These are phyloP conservation scores for Ormyrus thymus DNA, from an alignment of 2,888 invertebrate genomes.

Conservation along the genomic window DNA sequence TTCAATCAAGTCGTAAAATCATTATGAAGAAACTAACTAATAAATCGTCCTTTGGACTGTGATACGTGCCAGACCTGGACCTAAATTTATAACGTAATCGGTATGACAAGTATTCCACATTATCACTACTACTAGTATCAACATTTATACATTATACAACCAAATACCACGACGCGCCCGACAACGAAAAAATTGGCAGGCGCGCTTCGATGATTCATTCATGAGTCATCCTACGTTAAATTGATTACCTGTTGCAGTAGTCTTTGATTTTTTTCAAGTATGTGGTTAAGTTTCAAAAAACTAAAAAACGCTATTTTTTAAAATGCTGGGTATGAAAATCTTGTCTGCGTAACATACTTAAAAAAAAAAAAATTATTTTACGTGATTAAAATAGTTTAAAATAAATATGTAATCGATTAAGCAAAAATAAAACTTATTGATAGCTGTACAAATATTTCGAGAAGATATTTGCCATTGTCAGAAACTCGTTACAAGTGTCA, in stretches of 20 bases:
- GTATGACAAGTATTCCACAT: constrained; percentile 70
- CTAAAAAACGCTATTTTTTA: neutral
- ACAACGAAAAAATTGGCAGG: constrained; percentile 25
- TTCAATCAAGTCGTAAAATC: constrained; percentile 49
- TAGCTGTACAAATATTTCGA: neutral
- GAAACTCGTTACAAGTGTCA: no score
- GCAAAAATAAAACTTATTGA: constrained; percentile 6
- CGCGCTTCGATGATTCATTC: constrained; percentile 49
- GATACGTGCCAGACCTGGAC: constrained; percentile 45
- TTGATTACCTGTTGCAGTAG: constrained; percentile 42
- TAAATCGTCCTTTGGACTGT: constrained; percentile 39
- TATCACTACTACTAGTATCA: constrained; percentile 71
- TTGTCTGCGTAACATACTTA: neutral
- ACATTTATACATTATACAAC: constrained; percentile 74
- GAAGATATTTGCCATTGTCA: no score
- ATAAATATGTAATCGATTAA: neutral
- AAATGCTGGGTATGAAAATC: constrained; percentile 2
- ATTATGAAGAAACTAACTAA: constrained; percentile 51
- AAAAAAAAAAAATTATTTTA: constrained; percentile 9
- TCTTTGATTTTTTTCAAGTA: constrained; percentile 24
- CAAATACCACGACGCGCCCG: constrained; percentile 58
- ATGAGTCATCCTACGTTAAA: constrained; percentile 51
- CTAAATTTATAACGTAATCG: constrained; percentile 58
- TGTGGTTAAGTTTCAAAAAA: no score
- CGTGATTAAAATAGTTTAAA: neutral